Evolutionary conservation across 53 echinoderm and acorn worm species (phyloP).

Genomic region (Crossaster papposus): DNA sequence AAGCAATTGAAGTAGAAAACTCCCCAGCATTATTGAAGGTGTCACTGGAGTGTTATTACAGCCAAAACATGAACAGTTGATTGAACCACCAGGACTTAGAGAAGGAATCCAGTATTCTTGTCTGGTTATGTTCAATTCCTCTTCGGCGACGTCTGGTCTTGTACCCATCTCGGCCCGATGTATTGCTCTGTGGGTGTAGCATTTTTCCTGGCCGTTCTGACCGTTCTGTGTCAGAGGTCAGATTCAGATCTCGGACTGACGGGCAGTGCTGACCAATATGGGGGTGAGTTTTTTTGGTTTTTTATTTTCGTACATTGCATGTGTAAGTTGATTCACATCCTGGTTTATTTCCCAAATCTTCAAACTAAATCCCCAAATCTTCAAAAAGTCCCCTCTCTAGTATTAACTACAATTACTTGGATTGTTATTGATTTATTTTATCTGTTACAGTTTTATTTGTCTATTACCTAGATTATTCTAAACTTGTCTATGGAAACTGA

Average conservation of each 20-base stretch:
- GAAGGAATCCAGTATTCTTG: not conserved
- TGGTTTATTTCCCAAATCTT: not conserved
- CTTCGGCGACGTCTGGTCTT: not conserved
- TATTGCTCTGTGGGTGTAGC: not conserved
- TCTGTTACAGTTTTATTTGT: too few relatives aligned
- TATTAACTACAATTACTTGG: too few relatives aligned
- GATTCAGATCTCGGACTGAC: conserved; percentile 32
- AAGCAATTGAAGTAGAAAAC: not conserved
- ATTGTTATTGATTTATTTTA: too few relatives aligned
- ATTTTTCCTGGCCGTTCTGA: conserved; percentile 17
- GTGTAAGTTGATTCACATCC: not conserved
- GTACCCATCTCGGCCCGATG: conserved; percentile 37
- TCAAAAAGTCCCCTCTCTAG: too few relatives aligned
- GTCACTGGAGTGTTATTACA: not conserved
- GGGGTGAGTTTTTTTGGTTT: conserved; percentile 28
- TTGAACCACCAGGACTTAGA: not conserved
- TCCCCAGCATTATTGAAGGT: not conserved
- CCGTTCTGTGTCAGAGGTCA: conserved; percentile 25
- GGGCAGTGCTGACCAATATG: conserved; percentile 31
- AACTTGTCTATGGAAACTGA: too few relatives aligned
- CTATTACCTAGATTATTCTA: too few relatives aligned
- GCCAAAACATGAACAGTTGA: not conserved
- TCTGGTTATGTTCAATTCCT: not conserved
- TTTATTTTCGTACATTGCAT: not conserved
- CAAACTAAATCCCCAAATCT: too few relatives aligned